A percentile compares a stretch with the other conserved stretches of the same genome.
Evolutionary conservation across 2,113 vertebrate genomes (phyloP).

Genomic region (Dromaius novaehollandiae): DNA sequence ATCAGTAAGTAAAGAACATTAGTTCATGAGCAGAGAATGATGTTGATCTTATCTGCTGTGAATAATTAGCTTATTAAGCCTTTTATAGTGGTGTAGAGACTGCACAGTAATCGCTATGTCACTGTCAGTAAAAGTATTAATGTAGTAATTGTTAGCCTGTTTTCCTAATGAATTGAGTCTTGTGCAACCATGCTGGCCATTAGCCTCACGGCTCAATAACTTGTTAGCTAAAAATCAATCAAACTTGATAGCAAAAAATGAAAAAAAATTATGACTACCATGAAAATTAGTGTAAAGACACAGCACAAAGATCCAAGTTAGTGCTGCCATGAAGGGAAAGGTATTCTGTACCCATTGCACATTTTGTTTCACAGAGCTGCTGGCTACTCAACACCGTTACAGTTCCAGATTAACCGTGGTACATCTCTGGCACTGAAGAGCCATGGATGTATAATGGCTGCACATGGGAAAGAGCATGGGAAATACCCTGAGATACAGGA

Average conservation of each 20-base stretch:
- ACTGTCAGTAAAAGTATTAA: not conserved
- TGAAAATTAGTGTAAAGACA: not conserved
- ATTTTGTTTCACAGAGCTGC: not conserved
- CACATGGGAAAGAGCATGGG: not conserved
- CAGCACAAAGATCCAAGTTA: not conserved
- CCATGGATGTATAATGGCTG: not conserved
- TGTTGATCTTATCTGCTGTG: not conserved
- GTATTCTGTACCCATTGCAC: accelerated
- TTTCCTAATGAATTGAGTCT: not conserved
- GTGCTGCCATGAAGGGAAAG: accelerated
- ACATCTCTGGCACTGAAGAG: not conserved
- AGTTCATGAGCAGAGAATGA: not conserved
- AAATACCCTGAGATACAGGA: not conserved
- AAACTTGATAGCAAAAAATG: not conserved
- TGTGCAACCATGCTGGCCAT: not conserved
- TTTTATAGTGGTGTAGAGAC: not conserved
- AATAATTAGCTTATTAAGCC: not conserved
- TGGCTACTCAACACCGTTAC: accelerated
- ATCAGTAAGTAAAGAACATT: not conserved
- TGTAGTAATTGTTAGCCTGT: not conserved
- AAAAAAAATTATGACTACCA: not conserved
- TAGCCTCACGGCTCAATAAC: not conserved
- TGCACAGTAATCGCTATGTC: not conserved
- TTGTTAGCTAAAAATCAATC: not conserved
- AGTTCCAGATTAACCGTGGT: not conserved